Evolutionary conservation across 2,113 vertebrate genomes (phyloP).

Genomic region (Herpetotheres cachinnans): DNA sequence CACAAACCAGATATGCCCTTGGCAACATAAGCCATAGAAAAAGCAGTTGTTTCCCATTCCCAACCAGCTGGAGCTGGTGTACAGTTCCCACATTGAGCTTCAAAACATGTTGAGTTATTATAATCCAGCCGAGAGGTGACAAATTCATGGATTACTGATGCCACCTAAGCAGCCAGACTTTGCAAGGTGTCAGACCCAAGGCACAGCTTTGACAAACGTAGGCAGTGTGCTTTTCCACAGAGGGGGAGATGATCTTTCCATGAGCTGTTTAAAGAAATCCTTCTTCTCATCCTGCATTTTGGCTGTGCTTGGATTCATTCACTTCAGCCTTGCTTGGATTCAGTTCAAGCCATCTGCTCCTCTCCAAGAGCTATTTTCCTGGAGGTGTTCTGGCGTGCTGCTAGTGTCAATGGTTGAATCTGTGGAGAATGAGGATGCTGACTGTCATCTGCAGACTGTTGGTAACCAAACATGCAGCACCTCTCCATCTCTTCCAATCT

Average conservation of each 20-base stretch:
- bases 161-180: conserved; percentile 28
- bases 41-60: conserved; percentile 3
- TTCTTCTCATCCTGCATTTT: conserved; percentile 1
- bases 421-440: neutral
- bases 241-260: neutral
- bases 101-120: conserved; percentile 13
- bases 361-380: conserved; percentile 27
- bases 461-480: neutral
- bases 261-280: neutral
- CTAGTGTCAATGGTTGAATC: neutral
- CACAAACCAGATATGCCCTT: neutral
- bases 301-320: conserved; percentile 8
- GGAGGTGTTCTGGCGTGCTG: neutral
- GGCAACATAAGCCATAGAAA: neutral
- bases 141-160: conserved; percentile 8
- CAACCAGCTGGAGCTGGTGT: conserved; percentile 21
- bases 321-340: conserved; percentile 42
- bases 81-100: neutral
- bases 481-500: neutral
- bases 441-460: neutral
- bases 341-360: conserved; percentile 50
- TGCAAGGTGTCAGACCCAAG: conserved; percentile 43
- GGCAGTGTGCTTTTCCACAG: neutral
- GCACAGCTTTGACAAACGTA: conserved; percentile 16
- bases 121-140: conserved; percentile 46